A percentile compares a stretch with the other conserved stretches of the same genome.
These are phyloP conservation scores for Ictalurus furcatus DNA, from an alignment of 2,113 vertebrate genomes.

Conservation along the genomic window DNA sequence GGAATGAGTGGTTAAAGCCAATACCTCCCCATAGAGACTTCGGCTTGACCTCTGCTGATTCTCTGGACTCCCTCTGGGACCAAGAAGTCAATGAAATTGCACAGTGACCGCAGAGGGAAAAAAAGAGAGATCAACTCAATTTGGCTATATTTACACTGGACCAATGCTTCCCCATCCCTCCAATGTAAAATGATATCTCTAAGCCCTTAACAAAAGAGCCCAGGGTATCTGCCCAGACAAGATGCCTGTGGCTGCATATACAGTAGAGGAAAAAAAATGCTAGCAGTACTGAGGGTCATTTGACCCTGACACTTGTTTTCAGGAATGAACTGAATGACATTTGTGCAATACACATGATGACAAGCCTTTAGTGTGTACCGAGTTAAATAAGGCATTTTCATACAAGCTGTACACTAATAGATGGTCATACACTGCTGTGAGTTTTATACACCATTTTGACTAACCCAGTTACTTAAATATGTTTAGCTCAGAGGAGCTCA, in stretches of 20 bases:
- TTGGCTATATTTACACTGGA: constrained; percentile 34
- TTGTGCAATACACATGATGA: neutral
- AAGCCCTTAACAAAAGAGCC: constrained; percentile 25
- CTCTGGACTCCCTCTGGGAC: constrained; percentile 33
- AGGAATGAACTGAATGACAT: neutral
- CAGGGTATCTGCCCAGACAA: constrained; percentile 11
- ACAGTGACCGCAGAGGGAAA: constrained; percentile 19
- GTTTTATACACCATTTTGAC: neutral
- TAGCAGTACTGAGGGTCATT: neutral
- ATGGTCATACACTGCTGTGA: neutral
- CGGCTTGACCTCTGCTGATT: constrained; percentile 41
- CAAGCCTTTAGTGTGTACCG: neutral
- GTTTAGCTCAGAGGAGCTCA: neutral
- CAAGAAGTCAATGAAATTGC: constrained; percentile 50
- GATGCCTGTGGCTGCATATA: constrained; percentile 1
- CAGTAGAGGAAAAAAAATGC: neutral
- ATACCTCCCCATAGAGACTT: constrained; percentile 21
- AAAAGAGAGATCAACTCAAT: constrained; percentile 48
- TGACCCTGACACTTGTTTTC: constrained; percentile 15
- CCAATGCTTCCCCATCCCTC: neutral
- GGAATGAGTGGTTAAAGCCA: constrained; percentile 34
- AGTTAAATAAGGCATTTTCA: constrained; percentile 3
- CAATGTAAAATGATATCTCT: constrained; percentile 22
- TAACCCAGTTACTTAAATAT: neutral
- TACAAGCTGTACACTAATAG: neutral